These are phyloP conservation scores for Musca vetustissima DNA, from an alignment of 1,140 invertebrate species.

Conservation along the genomic window DNA sequence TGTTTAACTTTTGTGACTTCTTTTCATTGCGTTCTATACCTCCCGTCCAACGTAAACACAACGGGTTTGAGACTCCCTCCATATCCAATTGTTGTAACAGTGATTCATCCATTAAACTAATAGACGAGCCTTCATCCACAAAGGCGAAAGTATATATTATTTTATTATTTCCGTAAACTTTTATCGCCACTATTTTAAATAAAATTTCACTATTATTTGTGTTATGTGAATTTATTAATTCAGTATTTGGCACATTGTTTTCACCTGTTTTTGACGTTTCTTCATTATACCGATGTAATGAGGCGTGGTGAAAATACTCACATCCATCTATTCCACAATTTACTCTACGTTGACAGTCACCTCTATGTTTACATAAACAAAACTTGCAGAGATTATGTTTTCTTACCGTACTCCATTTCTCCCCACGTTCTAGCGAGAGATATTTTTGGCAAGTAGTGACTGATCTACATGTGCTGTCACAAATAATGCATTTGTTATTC, in stretches of 20 bases:
- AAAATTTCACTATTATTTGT: not conserved
- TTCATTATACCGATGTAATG: constrained; percentile 1
- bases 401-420: not conserved
- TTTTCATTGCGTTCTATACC: constrained; percentile 2
- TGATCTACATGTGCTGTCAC: not conserved
- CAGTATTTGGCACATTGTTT: not conserved
- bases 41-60: constrained; percentile 2
- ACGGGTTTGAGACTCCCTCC: not conserved
- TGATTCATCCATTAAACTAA: constrained; percentile 12
- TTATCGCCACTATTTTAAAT: constrained; percentile 16
- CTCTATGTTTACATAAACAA: constrained; percentile 2
- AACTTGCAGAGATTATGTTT: not conserved
- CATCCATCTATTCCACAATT: not conserved
- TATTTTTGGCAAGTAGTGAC: not conserved
- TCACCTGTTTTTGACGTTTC: not conserved
- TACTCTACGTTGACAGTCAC: not conserved
- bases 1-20: not conserved
- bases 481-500: not conserved
- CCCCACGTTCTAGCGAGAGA: not conserved
- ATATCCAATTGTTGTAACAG: not conserved
- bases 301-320: not conserved
- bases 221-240: not conserved
- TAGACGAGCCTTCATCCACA: not conserved
- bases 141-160: constrained; percentile 19
- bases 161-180: constrained; percentile 8